Evolutionary conservation across 2,113 vertebrate genomes (phyloP).

Genomic region (Gopherus evgoodei): DNA sequence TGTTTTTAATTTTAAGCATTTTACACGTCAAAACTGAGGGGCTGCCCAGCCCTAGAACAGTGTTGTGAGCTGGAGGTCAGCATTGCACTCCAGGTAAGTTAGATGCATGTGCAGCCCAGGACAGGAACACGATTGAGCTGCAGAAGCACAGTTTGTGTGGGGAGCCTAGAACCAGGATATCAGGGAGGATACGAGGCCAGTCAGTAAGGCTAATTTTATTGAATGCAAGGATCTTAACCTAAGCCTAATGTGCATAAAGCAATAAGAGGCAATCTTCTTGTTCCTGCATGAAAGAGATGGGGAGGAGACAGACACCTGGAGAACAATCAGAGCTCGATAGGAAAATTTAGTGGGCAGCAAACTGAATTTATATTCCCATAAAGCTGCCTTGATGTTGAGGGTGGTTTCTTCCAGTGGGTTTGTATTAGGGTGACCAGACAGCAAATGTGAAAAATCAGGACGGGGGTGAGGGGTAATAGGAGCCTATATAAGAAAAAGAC

Average conservation of each 20-base stretch:
- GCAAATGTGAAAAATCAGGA: no score
- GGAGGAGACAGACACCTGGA: neutral
- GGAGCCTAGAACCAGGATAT: neutral
- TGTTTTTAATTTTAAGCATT: neutral
- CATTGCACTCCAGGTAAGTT: neutral
- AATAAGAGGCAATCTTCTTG: neutral
- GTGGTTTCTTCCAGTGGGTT: neutral
- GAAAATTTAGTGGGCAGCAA: neutral
- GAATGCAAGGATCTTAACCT: neutral
- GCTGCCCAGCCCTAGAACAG: neutral
- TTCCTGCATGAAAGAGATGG: neutral
- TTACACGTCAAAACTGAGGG: neutral
- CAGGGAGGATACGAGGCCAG: neutral
- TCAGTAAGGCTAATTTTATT: neutral
- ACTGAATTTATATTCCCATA: neutral
- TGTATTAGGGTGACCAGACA: neutral
- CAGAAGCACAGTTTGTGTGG: rapidly evolving
- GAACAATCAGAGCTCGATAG: neutral
- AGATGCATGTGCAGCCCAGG: neutral
- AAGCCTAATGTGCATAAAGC: neutral
- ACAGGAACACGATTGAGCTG: neutral
- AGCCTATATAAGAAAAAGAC: no score
- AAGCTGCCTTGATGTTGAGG: neutral
- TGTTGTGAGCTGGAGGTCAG: neutral
- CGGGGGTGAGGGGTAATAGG: no score